phyloP scores from a whole-genome alignment of 1,140 invertebrate genomes.

The Eriosoma lanigerum region DNA sequence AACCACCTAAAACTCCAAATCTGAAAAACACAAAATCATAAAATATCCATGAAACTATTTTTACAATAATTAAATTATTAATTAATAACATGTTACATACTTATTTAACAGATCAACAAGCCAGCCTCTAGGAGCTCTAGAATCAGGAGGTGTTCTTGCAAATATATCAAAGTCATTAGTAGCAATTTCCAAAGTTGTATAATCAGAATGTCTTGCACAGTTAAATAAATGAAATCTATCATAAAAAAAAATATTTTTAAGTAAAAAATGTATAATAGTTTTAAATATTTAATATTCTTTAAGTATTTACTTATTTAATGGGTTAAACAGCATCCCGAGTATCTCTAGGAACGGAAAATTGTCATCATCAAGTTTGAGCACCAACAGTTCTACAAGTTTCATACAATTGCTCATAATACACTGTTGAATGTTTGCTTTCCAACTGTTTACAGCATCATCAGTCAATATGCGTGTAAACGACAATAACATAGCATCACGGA shows the following conservation, averaged over 20 bases:
- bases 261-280: neutral
- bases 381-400: slow-evolving; percentile 88
- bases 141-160: slow-evolving; percentile 76
- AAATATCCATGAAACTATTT: neutral
- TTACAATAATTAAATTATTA: neutral
- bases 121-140: slow-evolving; percentile 82
- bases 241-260: slow-evolving; percentile 51
- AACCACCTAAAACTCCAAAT: slow-evolving; percentile 87
- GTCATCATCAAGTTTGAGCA: slow-evolving; percentile 85
- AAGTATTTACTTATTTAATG: slow-evolving; percentile 80
- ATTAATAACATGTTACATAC: slow-evolving; percentile 57
- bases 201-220: slow-evolving; percentile 78
- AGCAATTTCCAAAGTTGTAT: slow-evolving; percentile 67
- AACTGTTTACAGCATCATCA: slow-evolving; percentile 96
- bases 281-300: neutral
- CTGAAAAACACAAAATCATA: slow-evolving; percentile 57
- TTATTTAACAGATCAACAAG: slow-evolving; percentile 93
- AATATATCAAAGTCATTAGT: slow-evolving; percentile 73
- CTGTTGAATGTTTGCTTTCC: slow-evolving; percentile 95
- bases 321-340: slow-evolving; percentile 90
- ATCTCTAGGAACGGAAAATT: slow-evolving; percentile 92
- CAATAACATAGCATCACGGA: slow-evolving; percentile 88
- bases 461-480: slow-evolving; percentile 97
- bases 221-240: slow-evolving; percentile 91
- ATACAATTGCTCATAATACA: slow-evolving; percentile 93